Base-by-base conservation (phyloP, 92 coral and sea anemone species). In the Zoanthus gigantus region DNA sequence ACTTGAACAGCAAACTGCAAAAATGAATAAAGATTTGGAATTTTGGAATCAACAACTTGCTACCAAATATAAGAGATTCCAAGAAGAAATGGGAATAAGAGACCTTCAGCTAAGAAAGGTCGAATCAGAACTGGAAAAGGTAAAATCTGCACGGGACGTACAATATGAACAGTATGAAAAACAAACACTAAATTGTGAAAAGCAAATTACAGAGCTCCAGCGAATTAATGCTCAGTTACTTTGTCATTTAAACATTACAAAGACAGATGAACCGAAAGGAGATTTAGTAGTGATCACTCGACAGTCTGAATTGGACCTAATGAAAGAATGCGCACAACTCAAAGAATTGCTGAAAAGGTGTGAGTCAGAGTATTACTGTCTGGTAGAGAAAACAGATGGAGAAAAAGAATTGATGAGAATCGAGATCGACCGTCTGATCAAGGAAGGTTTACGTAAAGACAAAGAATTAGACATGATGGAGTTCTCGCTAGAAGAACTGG, bases 391-490 rank as follows among this genome's bases (percentile, higher is more conserved):
- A 78, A 78, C 47, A 56, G 37, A 48, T 2, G 80, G 23, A 29
- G 80, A 76, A 50, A 76, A 76, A 48, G 80, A 50, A 60, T 37
- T 23, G 48, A 78, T 78, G 71, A 57, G 68, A 78, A 57, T 29
- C 28, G 34, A 48, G 58, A 50, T 76, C 9, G 42, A 76, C 42
- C 80, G 58, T 16, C 37, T 50, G 61, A n/a, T 6, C 0, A 48
- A 52, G 7, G 65, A 76, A 54, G 61, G 16, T 57, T 14, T 77
- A 11, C 16, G 42, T 77, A 78, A 78, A 3, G 83, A 78, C 71
- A 58, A 78, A 45, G 83, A 78, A 37, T 18, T 78, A 42, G 72
- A 58, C 83, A 78, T 60, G 83, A 78, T 78, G 83, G 83, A 78
- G 72, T 57, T 52, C 9, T 78, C 71, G 32, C 71, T 78, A 5